These are phyloP conservation scores for Narcine bancroftii DNA, from an alignment of 2,113 vertebrate species.

Conservation along the genomic window DNA sequence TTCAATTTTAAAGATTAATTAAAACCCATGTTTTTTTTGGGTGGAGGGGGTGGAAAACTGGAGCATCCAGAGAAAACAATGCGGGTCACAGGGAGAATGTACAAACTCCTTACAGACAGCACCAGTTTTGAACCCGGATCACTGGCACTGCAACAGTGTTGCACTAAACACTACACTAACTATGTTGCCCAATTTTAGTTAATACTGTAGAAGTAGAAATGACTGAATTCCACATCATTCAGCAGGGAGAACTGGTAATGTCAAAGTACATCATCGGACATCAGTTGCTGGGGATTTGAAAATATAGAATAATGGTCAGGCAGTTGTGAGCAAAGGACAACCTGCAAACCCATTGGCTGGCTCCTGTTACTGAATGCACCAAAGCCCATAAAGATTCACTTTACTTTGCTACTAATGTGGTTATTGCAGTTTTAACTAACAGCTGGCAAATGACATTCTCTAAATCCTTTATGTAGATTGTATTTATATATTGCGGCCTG, in stretches of 20 bases:
- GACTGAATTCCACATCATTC: background rate
- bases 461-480: background rate
- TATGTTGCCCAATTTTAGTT: no score
- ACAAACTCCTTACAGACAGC: no score
- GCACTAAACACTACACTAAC: no score
- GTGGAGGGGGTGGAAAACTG: no score
- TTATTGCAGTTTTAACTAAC: background rate
- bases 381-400: background rate
- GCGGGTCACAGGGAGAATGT: no score
- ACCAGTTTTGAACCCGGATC: no score
- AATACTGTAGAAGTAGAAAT: no score
- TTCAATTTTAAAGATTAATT: no score
- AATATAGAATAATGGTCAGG: background rate
- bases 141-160: no score
- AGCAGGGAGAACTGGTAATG: background rate
- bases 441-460: background rate
- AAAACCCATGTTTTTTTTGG: no score
- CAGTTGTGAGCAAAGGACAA: background rate
- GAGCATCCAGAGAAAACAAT: no score
- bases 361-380: background rate
- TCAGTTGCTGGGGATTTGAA: background rate
- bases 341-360: background rate
- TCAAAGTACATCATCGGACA: background rate
- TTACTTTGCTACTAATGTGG: no score
- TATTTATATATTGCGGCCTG: background rate